Percentiles rank a stretch among this genome's conserved stretches.
Conservation (phyloP, 2,888 invertebrate species). For the Griposia aprilina region DNA sequence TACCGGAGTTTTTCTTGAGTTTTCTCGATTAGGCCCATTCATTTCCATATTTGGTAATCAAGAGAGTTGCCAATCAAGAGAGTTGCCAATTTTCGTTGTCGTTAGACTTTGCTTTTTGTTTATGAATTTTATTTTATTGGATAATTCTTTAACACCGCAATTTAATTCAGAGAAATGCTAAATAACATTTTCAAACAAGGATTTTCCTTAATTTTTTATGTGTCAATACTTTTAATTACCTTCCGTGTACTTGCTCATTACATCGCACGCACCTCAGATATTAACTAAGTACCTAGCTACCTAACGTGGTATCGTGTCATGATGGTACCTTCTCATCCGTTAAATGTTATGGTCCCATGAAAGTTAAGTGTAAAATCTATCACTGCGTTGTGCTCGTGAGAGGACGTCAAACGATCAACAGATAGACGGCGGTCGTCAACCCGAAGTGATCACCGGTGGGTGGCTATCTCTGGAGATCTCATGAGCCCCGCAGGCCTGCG, state of each 20-base stretch:
- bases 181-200: neutral
- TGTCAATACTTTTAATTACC: neutral
- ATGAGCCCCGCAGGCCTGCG: slow-evolving; percentile 55
- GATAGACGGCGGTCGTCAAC: slow-evolving; percentile 74
- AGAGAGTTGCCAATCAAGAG: slow-evolving; percentile 50
- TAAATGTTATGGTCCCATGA: slow-evolving; percentile 55
- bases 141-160: slow-evolving; percentile 8
- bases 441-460: slow-evolving; percentile 69
- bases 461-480: slow-evolving; percentile 66
- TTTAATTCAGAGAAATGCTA: slow-evolving; percentile 14
- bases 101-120: slow-evolving; percentile 34
- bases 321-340: slow-evolving; percentile 24
- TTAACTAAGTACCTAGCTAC: neutral
- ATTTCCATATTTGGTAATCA: slow-evolving; percentile 63
- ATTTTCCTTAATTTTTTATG: neutral
- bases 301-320: neutral
- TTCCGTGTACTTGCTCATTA: neutral
- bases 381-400: slow-evolving; percentile 38
- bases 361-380: slow-evolving; percentile 61
- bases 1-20: slow-evolving; percentile 54
- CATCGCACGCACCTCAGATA: neutral
- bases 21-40: slow-evolving; percentile 53
- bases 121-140: slow-evolving; percentile 31
- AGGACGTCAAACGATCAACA: slow-evolving; percentile 64
- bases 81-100: slow-evolving; percentile 47